Conservation (phyloP, 2,888 invertebrate genomes). For the Sinelater perroti region DNA sequence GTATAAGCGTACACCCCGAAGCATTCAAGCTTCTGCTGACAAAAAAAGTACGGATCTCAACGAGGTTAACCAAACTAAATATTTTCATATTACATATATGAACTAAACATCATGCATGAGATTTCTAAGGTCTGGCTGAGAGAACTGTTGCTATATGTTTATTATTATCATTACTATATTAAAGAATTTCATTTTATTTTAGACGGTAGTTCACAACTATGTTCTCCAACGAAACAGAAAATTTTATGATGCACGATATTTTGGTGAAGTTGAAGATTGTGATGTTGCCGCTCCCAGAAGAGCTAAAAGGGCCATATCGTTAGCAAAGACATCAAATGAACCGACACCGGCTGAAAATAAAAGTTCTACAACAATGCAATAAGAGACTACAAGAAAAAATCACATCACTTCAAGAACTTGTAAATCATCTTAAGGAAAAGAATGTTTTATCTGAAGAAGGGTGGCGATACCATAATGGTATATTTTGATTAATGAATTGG, state of each 20-base stretch:
- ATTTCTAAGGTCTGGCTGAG: too few relatives aligned
- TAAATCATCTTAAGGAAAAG: conserved; percentile 4
- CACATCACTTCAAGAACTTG: conserved; percentile 7
- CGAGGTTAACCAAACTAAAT: too few relatives aligned
- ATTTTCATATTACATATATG: too few relatives aligned
- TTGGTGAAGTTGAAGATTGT: neutral
- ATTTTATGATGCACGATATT: conserved; percentile 1
- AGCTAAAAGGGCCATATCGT: neutral
- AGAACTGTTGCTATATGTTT: too few relatives aligned
- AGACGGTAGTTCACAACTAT: neutral
- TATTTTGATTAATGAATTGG: too few relatives aligned
- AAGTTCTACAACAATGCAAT: conserved; percentile 7
- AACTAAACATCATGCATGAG: too few relatives aligned
- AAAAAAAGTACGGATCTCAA: too few relatives aligned
- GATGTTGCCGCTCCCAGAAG: neutral
- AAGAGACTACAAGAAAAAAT: conserved; percentile 7
- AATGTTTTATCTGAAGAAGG: conserved; percentile 20
- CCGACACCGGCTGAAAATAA: neutral
- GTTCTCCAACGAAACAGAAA: conserved; percentile 9
- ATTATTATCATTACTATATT: neutral
- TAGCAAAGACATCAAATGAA: conserved; percentile 2
- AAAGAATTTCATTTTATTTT: too few relatives aligned
- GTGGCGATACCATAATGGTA: conserved; percentile 2
- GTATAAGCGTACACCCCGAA: too few relatives aligned
- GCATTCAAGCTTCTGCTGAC: too few relatives aligned